Conservation (phyloP, 2,888 invertebrate genomes). For the Stratiomys singularior region DNA sequence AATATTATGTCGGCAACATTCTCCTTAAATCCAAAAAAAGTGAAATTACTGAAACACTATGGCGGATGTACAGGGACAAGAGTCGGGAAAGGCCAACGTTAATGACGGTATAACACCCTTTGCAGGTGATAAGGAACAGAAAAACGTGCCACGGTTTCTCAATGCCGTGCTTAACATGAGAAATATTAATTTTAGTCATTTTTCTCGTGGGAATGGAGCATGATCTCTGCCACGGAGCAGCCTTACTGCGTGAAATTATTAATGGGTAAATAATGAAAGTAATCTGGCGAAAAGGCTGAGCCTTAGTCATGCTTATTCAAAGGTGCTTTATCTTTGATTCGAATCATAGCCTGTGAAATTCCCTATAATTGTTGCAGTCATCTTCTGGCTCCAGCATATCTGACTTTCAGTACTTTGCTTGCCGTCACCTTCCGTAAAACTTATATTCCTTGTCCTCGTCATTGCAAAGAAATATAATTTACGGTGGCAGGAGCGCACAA, state of each 20-base stretch:
- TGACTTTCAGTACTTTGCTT: background rate
- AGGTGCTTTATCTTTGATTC: conserved; percentile 25
- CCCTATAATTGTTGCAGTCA: conserved; percentile 26
- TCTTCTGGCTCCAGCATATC: background rate
- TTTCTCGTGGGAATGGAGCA: conserved; percentile 25
- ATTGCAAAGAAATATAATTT: background rate
- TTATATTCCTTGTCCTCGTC: conserved; percentile 19
- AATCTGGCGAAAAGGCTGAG: conserved; percentile 54
- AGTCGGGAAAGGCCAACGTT: background rate
- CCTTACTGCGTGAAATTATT: conserved; percentile 58
- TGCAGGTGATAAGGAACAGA: conserved; percentile 50
- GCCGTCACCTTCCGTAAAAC: background rate
- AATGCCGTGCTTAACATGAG: conserved; percentile 50
- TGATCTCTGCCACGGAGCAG: background rate
- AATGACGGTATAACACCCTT: conserved; percentile 47
- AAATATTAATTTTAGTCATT: conserved; percentile 52
- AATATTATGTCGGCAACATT: too few species aligned
- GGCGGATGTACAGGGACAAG: background rate
- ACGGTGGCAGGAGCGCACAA: background rate
- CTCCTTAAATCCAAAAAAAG: too few species aligned
- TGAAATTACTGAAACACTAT: too few species aligned
- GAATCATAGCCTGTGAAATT: conserved; percentile 31
- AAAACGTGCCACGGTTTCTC: conserved; percentile 52
- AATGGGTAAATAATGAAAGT: conserved; percentile 60
- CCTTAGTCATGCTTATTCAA: conserved; percentile 9